Base-by-base conservation (phyloP, 2,113 vertebrate species). In the Alethe diademata region DNA sequence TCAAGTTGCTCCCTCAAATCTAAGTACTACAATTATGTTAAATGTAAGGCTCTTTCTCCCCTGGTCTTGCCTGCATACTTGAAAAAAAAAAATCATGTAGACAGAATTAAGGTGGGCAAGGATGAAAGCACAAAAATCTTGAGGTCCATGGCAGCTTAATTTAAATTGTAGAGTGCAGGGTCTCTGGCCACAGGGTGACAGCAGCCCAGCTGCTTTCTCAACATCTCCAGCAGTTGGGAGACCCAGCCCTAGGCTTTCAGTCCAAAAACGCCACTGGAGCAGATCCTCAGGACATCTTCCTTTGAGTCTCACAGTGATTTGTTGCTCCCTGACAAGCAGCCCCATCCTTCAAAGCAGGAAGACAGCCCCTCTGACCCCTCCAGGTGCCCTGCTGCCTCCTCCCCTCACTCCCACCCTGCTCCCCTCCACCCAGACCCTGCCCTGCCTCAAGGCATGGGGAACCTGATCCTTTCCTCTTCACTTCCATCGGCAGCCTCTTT, bases 361-460 rank as follows among this genome's bases (percentile, higher is more conserved):
- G 51, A 53, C 14, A 57, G 50, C 57, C 10, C 31, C 65, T 26
- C 28, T 45, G 18, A 28, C 3, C 38, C 35, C 28, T 51, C 5
- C 5, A 22, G 17, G 16, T 71, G 36, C 18, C 73, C 43, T 31
- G 16, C 35, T 62, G 78, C 43, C 57, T 80, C 19, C 42, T 64
- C 9, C 58, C 23, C 54, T 72, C 2, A 5, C 40, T 40, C n/a
- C 38, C 47, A 36, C 38, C 16, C 35, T 25, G 28, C 58, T 54
- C 17, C 28, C 5, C 15, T 53, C 8, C 8, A 3, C 31, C 36
- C 3, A 2, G 48, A 45, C 25, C 22, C 22, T 88, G 51, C 74
- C 50, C 48, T 79, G 40, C 48, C 31, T 5, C 25, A n/a, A 53
- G 25, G 71, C 51, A 71, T 0, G 0, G 20, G 25, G 18, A 23